These are phyloP conservation scores for Octodon degus DNA, from an alignment of 2,113 vertebrate genomes.

Conservation along the genomic window DNA sequence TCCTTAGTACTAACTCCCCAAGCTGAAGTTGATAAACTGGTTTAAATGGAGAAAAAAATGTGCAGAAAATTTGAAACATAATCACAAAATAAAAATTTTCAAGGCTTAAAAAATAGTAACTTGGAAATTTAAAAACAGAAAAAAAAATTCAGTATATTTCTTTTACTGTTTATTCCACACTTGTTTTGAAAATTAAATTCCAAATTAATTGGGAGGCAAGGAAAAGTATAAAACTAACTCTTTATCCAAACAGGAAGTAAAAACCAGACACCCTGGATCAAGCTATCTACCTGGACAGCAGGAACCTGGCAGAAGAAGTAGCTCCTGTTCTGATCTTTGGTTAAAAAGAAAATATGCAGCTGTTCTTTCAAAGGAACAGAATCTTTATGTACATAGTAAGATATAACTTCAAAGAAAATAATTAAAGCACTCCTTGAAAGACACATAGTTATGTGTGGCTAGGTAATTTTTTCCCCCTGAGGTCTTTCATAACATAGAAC, in stretches of 20 bases:
- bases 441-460: neutral
- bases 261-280: neutral
- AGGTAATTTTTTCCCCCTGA: neutral
- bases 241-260: neutral
- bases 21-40: neutral
- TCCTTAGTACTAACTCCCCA: neutral
- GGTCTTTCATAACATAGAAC: neutral
- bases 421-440: neutral
- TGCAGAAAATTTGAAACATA: neutral
- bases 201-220: neutral
- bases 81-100: neutral
- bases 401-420: neutral
- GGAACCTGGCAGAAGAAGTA: neutral
- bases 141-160: neutral
- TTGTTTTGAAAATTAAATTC: neutral
- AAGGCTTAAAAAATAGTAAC: neutral
- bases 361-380: neutral
- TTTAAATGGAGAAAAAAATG: constrained; percentile 28
- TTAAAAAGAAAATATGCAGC: neutral
- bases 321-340: neutral
- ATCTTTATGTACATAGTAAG: neutral
- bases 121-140: neutral
- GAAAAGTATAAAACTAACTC: neutral
- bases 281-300: too few relatives aligned
- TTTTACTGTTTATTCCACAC: constrained; percentile 6